Evolutionary conservation across 2,797 vertebrate genomes (phyloP).

Genomic region (Botia kubotai): DNA sequence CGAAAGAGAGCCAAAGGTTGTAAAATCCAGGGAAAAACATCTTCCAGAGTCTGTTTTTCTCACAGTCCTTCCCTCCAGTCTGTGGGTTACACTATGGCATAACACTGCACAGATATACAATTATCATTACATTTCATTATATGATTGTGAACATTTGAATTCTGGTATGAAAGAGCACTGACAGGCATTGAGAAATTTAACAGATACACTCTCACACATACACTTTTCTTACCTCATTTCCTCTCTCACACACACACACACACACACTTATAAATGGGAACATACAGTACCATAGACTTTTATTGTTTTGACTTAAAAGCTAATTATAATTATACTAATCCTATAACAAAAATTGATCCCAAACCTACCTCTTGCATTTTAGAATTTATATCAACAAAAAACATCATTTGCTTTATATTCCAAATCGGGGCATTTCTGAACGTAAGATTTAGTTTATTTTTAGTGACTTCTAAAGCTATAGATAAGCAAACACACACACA

Average conservation of each 20-base stretch:
- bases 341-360: background rate
- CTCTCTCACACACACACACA: conserved; percentile 16
- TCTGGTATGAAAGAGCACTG: conserved; percentile 47
- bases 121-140: conserved; percentile 56
- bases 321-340: background rate
- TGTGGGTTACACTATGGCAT: conserved; percentile 34
- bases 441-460: background rate
- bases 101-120: conserved; percentile 58
- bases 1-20: conserved; percentile 50
- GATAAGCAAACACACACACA: conserved; percentile 30
- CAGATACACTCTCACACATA: conserved; percentile 42
- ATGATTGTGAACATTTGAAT: conserved; percentile 53
- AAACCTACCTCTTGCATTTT: background rate
- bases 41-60: conserved; percentile 50
- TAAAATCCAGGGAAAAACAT: conserved; percentile 39
- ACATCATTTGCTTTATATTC: background rate
- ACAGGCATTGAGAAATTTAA: conserved; percentile 54
- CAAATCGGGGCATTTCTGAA: background rate
- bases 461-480: background rate
- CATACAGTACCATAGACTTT: background rate
- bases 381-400: background rate
- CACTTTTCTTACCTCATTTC: background rate
- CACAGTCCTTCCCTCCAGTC: conserved; percentile 26
- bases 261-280: background rate
- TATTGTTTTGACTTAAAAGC: background rate